Evolutionary conservation across 2,113 vertebrate species (phyloP).

Genomic region (Oenanthe oenanthe): DNA sequence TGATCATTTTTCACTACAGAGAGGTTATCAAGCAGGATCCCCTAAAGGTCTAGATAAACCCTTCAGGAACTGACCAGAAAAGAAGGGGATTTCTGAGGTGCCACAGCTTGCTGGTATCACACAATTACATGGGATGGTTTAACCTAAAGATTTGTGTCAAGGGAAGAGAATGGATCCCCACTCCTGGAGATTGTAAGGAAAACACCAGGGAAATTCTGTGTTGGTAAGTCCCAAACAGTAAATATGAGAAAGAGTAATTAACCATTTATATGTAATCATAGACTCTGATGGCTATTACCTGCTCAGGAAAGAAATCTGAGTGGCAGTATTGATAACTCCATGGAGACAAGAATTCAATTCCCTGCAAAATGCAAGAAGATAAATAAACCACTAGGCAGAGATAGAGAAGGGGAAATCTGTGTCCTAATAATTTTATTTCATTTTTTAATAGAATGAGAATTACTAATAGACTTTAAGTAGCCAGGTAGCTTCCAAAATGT

Average conservation of each 20-base stretch:
- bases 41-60: background rate
- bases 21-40: background rate
- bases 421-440: background rate
- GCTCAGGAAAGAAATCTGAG: background rate
- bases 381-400: background rate
- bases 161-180: background rate
- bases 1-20: background rate
- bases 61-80: background rate
- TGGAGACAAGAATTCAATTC: background rate
- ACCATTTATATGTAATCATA: background rate
- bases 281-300: background rate
- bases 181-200: background rate
- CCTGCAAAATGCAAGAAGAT: background rate
- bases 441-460: background rate
- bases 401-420: background rate
- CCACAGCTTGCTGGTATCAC: background rate
- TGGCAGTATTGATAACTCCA: background rate
- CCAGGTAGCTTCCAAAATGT: background rate
- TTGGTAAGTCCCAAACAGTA: background rate
- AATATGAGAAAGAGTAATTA: background rate
- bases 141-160: background rate
- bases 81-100: background rate
- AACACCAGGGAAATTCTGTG: background rate
- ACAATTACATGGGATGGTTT: fast-evolving
- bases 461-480: background rate